Base-by-base conservation (phyloP, 1,140 invertebrate species). In the Chrysomallon squamiferum region DNA sequence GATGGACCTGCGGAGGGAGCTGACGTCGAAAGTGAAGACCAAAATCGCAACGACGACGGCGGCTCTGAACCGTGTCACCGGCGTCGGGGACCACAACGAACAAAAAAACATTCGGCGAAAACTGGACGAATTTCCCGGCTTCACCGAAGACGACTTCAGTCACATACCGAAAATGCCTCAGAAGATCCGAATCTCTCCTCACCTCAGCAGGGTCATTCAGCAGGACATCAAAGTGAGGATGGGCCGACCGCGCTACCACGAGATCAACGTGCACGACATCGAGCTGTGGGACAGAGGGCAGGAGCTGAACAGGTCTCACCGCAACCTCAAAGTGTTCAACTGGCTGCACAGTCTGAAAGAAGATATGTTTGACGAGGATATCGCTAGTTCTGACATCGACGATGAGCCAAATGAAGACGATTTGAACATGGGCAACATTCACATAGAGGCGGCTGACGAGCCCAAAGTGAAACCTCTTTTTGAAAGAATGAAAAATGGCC, bases 311-410 rank as follows among this genome's bases (percentile, higher is more conserved):
- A 29, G 73, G 30, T 56, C 74, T 22, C 76, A 80, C 62, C 65
- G 73, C 49, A 80, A 80, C 58, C 59, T 80, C 5, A 80, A 80
- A 69, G 78, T 80, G 38, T 80, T 80, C 59, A 80, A 76, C 59
- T 80, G 78, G 78, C 63, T 80, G 11, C 74, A 80, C 41, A 78
- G 78, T 69, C 58, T 80, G 11, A 66, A 62, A 35, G 72, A 78
- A 50, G 69, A 61, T 3, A 63, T 70, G 18, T 80, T 80, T 49
- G 63, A 65, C 11, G 62, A 59, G 20, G 61, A 68, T 45, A 32
- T 66, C 15, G 58, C 63, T 29, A 32, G 49, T 7, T 67, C 65
- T 38, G 50, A n/a, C 13, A 69, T 75, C n/a, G 33, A 60, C 32
- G 73, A 76, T 50, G 64, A 38, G 6, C 20, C 65, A 1, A 67